Evolutionary conservation across 2,888 invertebrate genomes (phyloP).

Genomic region (Xestobium rufovillosum): DNA sequence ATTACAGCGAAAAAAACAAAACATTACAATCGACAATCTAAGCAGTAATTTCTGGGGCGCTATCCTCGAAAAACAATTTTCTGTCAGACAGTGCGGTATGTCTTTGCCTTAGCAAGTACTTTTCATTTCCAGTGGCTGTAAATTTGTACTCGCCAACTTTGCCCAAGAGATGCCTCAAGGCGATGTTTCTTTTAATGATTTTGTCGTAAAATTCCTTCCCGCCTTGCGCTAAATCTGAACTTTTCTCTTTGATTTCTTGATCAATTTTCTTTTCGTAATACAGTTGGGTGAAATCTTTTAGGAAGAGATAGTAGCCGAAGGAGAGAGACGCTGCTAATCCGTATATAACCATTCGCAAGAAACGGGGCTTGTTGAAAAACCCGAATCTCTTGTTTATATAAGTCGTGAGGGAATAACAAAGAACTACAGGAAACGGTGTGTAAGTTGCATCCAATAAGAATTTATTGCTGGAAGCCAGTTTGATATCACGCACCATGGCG

Average conservation of each 20-base stretch:
- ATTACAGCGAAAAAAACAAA: too few relatives aligned
- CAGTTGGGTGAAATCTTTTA: slow-evolving; percentile 58
- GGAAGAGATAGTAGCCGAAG: slow-evolving; percentile 53
- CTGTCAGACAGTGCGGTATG: slow-evolving; percentile 58
- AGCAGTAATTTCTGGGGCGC: too few relatives aligned
- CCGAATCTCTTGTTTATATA: slow-evolving; percentile 49
- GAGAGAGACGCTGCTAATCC: slow-evolving; percentile 50
- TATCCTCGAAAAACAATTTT: slow-evolving; percentile 58
- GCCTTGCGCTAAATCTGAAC: slow-evolving; percentile 58
- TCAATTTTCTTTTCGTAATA: slow-evolving; percentile 59
- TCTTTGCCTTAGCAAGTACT: slow-evolving; percentile 56
- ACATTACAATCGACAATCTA: too few relatives aligned
- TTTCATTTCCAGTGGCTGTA: slow-evolving; percentile 62
- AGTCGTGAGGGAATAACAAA: slow-evolving; percentile 48
- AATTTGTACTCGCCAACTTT: slow-evolving; percentile 53
- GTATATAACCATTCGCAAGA: slow-evolving; percentile 48
- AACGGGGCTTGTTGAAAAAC: slow-evolving; percentile 48
- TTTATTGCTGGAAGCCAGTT: slow-evolving; percentile 54
- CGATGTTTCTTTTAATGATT: slow-evolving; percentile 63
- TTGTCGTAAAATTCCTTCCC: slow-evolving; percentile 73
- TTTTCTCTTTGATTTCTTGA: slow-evolving; percentile 51
- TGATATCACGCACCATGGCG: slow-evolving; percentile 69
- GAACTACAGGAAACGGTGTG: slow-evolving; percentile 45
- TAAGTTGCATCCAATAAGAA: slow-evolving; percentile 51
- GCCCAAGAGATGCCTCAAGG: slow-evolving; percentile 60